Conservation (phyloP, 2,797 vertebrate species). For the Acanthurus leucopareius region DNA sequence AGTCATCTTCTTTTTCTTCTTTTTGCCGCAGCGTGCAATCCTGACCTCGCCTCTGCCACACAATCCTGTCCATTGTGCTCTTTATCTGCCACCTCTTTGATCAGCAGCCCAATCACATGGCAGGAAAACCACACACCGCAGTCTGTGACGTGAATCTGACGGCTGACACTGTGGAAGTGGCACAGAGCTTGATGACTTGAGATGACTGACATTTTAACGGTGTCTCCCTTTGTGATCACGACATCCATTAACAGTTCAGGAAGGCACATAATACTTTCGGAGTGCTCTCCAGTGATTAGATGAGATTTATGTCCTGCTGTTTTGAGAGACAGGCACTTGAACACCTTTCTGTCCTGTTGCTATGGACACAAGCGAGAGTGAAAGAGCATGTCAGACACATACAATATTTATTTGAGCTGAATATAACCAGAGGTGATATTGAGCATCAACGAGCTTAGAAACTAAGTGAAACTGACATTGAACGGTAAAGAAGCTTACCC, state of each 20-base stretch:
- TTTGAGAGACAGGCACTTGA: slow-evolving; percentile 88
- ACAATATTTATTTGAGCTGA: not conserved
- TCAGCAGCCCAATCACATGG: slow-evolving; percentile 31
- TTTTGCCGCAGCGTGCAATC: rapidly evolving
- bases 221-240: slow-evolving; percentile 58
- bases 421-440: slow-evolving; percentile 13
- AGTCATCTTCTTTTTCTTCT: slow-evolving; percentile 18
- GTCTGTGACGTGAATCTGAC: slow-evolving; percentile 16
- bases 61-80: slow-evolving; percentile 47
- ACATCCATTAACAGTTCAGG: slow-evolving; percentile 59
- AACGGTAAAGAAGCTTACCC: slow-evolving; percentile 77
- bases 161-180: slow-evolving; percentile 25
- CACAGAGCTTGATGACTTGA: slow-evolving; percentile 21
- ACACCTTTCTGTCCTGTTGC: slow-evolving; percentile 91
- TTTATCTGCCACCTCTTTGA: slow-evolving; percentile 22
- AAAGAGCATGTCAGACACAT: slow-evolving; percentile 21
- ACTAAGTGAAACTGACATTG: not conserved
- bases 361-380: slow-evolving; percentile 65
- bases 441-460: not conserved
- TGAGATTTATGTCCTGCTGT: slow-evolving; percentile 83
- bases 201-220: slow-evolving; percentile 34
- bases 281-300: slow-evolving; percentile 63
- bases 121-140: slow-evolving; percentile 38
- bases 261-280: slow-evolving; percentile 75
- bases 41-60: slow-evolving; percentile 14